Percentiles rank a stretch among this genome's conserved stretches.
Conservation (phyloP, 2,888 invertebrate genomes). For the Fragum sueziense region DNA sequence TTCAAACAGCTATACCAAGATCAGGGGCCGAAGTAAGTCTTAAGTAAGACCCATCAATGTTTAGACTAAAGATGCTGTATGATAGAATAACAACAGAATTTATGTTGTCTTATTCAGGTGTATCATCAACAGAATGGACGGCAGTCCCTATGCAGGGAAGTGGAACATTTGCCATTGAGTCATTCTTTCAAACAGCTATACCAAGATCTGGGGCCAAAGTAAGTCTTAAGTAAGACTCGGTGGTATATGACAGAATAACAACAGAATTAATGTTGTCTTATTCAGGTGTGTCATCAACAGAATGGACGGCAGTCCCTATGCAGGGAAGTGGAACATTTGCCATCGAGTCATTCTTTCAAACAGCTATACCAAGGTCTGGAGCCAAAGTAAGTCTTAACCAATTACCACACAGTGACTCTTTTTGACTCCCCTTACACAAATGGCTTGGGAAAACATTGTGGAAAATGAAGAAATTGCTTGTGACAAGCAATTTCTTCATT, state of each 20-base stretch:
- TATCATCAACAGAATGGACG: constrained; percentile 78
- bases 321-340: constrained; percentile 84
- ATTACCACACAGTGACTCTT: too few relatives aligned
- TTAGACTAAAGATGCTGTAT: too few relatives aligned
- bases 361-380: constrained; percentile 78
- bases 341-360: constrained; percentile 83
- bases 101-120: too few relatives aligned
- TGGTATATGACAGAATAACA: too few relatives aligned
- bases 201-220: constrained; percentile 81
- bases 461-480: too few relatives aligned
- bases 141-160: constrained; percentile 83
- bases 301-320: constrained; percentile 81
- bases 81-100: too few relatives aligned
- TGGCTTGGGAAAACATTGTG: too few relatives aligned
- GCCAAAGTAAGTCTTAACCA: constrained; percentile 79
- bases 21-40: constrained; percentile 77
- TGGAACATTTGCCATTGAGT: constrained; percentile 83
- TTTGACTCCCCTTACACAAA: too few relatives aligned
- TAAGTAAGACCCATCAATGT: too few relatives aligned
- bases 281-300: constrained; percentile 76
- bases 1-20: constrained; percentile 81
- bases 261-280: too few relatives aligned
- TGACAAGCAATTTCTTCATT: not conserved
- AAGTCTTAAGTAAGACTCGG: too few relatives aligned
- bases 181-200: constrained; percentile 82